Evolutionary conservation across 2,113 vertebrate species (phyloP).

Genomic region (Dipodomys merriami): DNA sequence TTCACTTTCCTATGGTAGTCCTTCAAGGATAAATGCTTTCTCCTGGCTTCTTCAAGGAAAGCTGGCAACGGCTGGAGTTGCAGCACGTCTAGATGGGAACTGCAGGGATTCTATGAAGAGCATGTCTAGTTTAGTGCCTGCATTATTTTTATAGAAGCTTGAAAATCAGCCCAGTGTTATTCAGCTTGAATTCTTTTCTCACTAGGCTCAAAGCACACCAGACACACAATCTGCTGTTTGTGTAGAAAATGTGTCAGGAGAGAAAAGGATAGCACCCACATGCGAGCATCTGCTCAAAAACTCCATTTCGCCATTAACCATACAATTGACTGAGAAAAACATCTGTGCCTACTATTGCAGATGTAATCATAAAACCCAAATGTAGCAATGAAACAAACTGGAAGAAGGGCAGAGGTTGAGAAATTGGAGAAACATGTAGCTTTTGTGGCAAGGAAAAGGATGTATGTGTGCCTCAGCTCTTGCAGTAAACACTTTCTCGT

Average conservation of each 20-base stretch:
- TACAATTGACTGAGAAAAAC: constrained; percentile 72
- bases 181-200: constrained; percentile 59
- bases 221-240: constrained; percentile 65
- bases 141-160: constrained; percentile 39
- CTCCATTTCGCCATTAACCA: constrained; percentile 69
- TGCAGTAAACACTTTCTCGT: background rate
- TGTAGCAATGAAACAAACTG: background rate
- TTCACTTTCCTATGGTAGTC: background rate
- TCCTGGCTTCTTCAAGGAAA: background rate
- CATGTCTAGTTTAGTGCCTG: constrained; percentile 46
- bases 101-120: constrained; percentile 3
- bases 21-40: constrained; percentile 14
- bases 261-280: constrained; percentile 64
- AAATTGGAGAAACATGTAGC: background rate
- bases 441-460: constrained; percentile 40
- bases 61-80: background rate
- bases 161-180: constrained; percentile 47
- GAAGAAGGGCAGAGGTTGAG: constrained; percentile 41
- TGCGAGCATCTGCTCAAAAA: constrained; percentile 65
- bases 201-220: constrained; percentile 55
- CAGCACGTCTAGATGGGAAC: background rate
- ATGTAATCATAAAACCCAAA: constrained; percentile 64
- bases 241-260: constrained; percentile 58
- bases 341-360: constrained; percentile 69
- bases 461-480: background rate